Evolutionary conservation across 2,113 vertebrate genomes (phyloP).

Genomic region (Ceyx margarethae): DNA sequence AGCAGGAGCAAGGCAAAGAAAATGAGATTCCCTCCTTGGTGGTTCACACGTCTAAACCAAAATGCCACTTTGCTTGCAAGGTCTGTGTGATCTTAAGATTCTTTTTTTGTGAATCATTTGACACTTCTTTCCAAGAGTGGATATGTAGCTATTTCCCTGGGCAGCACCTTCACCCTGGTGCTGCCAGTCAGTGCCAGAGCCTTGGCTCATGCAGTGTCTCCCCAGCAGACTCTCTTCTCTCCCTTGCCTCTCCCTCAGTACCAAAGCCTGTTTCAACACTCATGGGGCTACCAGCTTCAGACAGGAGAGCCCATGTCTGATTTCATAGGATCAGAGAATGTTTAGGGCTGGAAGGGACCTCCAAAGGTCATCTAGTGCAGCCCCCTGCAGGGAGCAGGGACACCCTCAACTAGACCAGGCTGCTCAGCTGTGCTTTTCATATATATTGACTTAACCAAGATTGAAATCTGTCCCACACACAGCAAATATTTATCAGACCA

Average conservation of each 20-base stretch:
- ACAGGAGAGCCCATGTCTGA: not conserved
- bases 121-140: not conserved
- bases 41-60: not conserved
- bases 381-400: no score
- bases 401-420: no score
- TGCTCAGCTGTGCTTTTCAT: not conserved
- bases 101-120: not conserved
- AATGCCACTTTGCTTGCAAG: not conserved
- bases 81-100: not conserved
- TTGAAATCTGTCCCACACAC: constrained; percentile 32
- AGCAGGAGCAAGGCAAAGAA: not conserved
- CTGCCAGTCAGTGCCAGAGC: not conserved
- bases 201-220: not conserved
- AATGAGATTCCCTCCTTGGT: not conserved
- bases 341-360: no score
- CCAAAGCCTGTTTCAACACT: not conserved
- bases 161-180: not conserved
- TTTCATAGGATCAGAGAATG: not conserved
- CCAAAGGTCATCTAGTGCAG: no score
- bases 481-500: constrained; percentile 39
- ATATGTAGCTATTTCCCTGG: not conserved
- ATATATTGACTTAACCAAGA: constrained; percentile 11
- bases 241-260: not conserved
- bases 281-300: not conserved
- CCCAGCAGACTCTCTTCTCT: not conserved